Conservation (phyloP, 2,797 vertebrate genomes). For the Lepus oiostolus region DNA sequence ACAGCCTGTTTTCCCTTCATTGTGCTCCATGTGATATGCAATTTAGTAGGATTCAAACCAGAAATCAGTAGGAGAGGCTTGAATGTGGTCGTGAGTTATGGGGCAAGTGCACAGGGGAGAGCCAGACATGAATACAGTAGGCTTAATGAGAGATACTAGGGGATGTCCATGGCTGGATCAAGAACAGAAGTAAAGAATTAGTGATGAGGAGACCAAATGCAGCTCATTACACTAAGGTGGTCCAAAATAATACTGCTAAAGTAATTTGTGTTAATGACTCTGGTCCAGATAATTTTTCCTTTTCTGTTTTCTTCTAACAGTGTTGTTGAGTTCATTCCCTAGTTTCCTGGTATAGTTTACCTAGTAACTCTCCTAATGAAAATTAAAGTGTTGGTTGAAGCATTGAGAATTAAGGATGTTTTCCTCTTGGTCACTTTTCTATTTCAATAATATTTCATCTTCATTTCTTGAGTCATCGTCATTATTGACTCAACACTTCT, state of each 20-base stretch:
- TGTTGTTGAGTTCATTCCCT: neutral
- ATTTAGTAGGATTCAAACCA: neutral
- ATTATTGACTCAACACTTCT: neutral
- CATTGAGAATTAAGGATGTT: neutral
- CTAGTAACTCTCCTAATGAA: neutral
- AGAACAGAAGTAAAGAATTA: neutral
- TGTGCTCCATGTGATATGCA: neutral
- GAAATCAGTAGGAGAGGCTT: neutral
- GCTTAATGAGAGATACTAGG: neutral
- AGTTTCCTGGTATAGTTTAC: neutral
- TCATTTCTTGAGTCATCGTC: neutral
- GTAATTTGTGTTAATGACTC: no score
- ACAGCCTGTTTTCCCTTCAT: neutral
- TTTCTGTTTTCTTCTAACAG: neutral
- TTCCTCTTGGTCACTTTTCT: neutral
- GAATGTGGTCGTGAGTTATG: neutral
- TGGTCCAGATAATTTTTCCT: neutral
- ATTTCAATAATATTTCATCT: neutral
- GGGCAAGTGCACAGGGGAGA: fast-evolving
- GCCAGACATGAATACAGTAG: fast-evolving
- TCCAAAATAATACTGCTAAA: no score
- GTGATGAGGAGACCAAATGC: neutral
- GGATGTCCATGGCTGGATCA: no score
- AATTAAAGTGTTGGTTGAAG: neutral
- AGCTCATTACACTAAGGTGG: no score